Conservation (phyloP, 2,888 invertebrate species). For the Machimus atricapillus region DNA sequence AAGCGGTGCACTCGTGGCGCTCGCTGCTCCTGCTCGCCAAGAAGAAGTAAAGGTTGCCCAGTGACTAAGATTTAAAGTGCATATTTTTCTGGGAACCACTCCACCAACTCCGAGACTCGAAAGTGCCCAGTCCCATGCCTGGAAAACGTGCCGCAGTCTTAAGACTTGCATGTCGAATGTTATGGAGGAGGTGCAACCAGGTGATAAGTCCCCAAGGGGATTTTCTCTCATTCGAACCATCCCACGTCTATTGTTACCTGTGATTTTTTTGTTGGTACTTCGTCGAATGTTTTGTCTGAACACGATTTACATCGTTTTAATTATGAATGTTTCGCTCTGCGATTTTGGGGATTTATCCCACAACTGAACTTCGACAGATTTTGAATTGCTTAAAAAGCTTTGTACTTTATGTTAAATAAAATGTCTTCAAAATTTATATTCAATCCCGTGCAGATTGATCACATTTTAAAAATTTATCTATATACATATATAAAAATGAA, state of each 20-base stretch:
- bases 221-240: not conserved
- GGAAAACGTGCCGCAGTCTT: not conserved
- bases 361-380: not conserved
- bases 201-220: not conserved
- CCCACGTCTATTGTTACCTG: not conserved
- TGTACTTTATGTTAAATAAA: too few relatives aligned
- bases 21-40: not conserved
- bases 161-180: not conserved
- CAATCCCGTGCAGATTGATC: too few relatives aligned
- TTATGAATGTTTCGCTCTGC: not conserved
- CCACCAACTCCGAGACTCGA: not conserved
- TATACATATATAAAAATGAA: too few relatives aligned
- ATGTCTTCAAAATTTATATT: too few relatives aligned
- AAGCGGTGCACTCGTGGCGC: not conserved
- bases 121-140: not conserved
- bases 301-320: not conserved
- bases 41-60: not conserved
- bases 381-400: not conserved
- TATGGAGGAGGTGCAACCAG: not conserved
- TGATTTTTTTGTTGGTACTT: not conserved
- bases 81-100: not conserved
- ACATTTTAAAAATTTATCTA: too few relatives aligned
- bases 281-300: not conserved
- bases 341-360: not conserved
- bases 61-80: not conserved